Percentiles rank a stretch among this genome's conserved stretches.
Conservation (phyloP, 2,113 vertebrate species). For the Uria aalge region DNA sequence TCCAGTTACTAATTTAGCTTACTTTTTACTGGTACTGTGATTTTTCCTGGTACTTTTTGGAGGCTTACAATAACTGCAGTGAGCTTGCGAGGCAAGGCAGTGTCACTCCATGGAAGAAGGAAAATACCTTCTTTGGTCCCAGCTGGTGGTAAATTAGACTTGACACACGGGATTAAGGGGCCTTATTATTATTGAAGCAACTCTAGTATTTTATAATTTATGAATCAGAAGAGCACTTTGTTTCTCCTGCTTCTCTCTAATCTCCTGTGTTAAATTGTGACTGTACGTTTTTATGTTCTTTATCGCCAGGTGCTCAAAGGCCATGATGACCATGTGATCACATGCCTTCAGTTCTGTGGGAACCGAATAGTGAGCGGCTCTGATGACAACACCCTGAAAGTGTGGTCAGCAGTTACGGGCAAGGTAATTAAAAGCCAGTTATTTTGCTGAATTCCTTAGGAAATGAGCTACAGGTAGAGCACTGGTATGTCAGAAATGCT, state of each 20-base stretch:
- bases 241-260: not conserved
- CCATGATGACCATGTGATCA: constrained; percentile 98
- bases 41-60: not conserved
- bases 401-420: constrained; percentile 98
- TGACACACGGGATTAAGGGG: not conserved
- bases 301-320: constrained; percentile 92
- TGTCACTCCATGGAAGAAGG: not conserved
- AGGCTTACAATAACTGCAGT: not conserved
- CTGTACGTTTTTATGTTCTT: not conserved
- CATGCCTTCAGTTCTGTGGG: constrained; percentile 97
- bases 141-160: constrained; percentile 33
- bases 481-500: not conserved
- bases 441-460: not conserved
- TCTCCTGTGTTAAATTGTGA: not conserved
- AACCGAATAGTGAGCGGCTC: constrained; percentile 98
- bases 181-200: constrained; percentile 10
- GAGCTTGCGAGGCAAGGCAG: not conserved
- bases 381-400: constrained; percentile 98
- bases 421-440: constrained; percentile 79
- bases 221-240: not conserved
- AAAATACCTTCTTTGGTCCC: constrained; percentile 6
- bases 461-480: not conserved
- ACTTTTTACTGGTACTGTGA: not conserved
- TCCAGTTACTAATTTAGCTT: not conserved
- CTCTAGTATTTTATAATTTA: constrained; percentile 29